Conservation (phyloP, 2,113 vertebrate genomes). For the Alaudala cheleensis region DNA sequence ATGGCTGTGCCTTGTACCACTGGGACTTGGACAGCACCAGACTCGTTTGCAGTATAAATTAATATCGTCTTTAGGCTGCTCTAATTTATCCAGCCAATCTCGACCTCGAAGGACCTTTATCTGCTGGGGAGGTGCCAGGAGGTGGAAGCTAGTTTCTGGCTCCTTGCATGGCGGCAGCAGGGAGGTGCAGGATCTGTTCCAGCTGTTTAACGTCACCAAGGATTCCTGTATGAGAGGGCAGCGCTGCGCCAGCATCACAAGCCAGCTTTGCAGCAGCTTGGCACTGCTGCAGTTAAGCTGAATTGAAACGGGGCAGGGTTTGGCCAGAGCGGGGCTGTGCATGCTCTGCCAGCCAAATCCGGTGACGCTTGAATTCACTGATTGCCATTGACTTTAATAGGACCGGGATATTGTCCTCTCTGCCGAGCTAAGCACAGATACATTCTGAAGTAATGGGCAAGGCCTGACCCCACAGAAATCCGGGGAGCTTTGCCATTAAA, state of each 20-base stretch:
- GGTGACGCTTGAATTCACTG: background rate
- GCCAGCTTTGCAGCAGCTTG: background rate
- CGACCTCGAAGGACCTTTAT: constrained; percentile 11
- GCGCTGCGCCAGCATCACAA: background rate
- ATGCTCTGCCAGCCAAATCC: background rate
- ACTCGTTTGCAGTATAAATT: background rate
- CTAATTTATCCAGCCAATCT: background rate
- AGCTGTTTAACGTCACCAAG: constrained; percentile 26
- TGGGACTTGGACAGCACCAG: background rate
- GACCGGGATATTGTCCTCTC: background rate
- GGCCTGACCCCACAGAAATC: background rate
- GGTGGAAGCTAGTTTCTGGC: background rate
- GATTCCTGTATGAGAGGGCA: background rate
- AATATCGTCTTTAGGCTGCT: background rate
- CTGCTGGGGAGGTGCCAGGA: constrained; percentile 4
- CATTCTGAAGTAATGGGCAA: background rate
- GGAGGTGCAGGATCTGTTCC: constrained; percentile 6
- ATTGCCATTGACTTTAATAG: constrained; percentile 12
- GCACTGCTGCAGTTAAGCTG: background rate
- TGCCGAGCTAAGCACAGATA: background rate
- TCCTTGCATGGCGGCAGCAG: background rate
- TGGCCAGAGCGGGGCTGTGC: background rate
- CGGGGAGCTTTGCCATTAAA: background rate
- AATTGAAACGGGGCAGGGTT: background rate
- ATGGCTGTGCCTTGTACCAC: background rate